Conservation (phyloP, 2,888 invertebrate species). For the Rhamnusium bicolor region DNA sequence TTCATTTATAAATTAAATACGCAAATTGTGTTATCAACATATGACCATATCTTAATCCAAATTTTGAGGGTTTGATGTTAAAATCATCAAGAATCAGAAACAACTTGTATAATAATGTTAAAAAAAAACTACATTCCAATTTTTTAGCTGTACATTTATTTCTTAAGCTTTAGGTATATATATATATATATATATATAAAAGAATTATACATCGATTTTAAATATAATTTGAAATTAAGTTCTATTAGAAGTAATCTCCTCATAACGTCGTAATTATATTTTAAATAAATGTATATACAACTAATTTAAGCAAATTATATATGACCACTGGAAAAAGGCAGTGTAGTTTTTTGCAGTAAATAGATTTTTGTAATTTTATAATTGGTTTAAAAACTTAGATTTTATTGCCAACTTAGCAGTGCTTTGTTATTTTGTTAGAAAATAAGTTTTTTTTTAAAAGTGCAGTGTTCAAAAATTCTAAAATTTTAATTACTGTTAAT, state of each 20-base stretch:
- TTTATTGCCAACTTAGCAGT: conserved; percentile 39
- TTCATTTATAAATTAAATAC: no score
- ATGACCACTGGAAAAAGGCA: conserved; percentile 56
- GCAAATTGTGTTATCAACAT: no score
- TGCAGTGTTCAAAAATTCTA: conserved; percentile 57
- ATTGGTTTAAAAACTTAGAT: conserved; percentile 57
- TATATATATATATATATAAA: not conserved
- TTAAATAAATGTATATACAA: conserved; percentile 57
- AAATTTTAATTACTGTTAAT: conserved; percentile 60
- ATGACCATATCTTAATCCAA: not conserved
- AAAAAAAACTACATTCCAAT: conserved; percentile 34
- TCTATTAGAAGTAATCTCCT: conserved; percentile 32
- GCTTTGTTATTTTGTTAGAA: conserved; percentile 27
- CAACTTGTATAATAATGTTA: conserved; percentile 1
- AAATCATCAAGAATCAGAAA: not conserved
- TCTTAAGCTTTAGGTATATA: not conserved
- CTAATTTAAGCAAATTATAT: conserved; percentile 58
- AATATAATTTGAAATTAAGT: conserved; percentile 31
- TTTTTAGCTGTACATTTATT: conserved; percentile 18
- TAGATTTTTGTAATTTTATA: conserved; percentile 62
- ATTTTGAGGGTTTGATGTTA: not conserved
- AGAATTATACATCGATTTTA: conserved; percentile 50
- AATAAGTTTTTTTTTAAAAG: conserved; percentile 30
- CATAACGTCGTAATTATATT: conserved; percentile 39
- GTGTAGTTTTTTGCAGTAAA: conserved; percentile 58